Evolutionary conservation across 2,797 vertebrate species (phyloP), one percentile per base, ranked within the genome.

Genomic region (Meda fulgida): DNA sequence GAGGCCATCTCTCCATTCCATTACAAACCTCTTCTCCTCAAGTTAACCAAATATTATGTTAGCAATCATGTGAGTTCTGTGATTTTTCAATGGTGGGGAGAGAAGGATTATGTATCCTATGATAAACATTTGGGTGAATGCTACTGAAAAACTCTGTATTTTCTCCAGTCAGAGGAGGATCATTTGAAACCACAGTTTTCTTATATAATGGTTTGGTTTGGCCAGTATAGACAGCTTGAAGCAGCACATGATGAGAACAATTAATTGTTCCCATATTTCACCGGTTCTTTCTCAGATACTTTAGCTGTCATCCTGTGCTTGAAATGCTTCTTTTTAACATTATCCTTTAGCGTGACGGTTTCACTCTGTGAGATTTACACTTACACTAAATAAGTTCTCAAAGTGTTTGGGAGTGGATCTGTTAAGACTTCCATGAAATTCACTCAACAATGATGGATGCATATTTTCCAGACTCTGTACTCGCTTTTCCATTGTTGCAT

Each of bases 11-110:
- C 21, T 48, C 40, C 51, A 48, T 58, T 65, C 29, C 40, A 71
- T 43, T 38, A 21, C 84, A 80, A 23, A 83, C 16, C 21, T n/a
- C 21, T 48, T 65, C 70, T 51, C 63, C n/a, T 58, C 23, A 23
- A 67, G 46, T 77, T 85, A 83, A 46, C 71, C 73, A 80, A 89
- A 89, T 89, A 84, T 89, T 89, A 77, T 87, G 51, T 84, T 83
- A 80, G 76, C 83, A 83, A 85, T 87, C 80, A 80, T 85, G 85
- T 7, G 80, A 80, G 72, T 66, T 81, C 76, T 80, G 79, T 76
- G 31, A 83, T 83, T 83, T 83, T 76, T 83, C 72, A 76, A 0
- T 53, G 72, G 72, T 40, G 21, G 51, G 83, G 78, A 67, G 69
- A 72, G 46, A 53, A 40, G 78, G 71, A 82, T 63, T 43, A 76